Evolutionary conservation across 1,140 invertebrate genomes (phyloP).

Genomic region (Saccostrea echinata): DNA sequence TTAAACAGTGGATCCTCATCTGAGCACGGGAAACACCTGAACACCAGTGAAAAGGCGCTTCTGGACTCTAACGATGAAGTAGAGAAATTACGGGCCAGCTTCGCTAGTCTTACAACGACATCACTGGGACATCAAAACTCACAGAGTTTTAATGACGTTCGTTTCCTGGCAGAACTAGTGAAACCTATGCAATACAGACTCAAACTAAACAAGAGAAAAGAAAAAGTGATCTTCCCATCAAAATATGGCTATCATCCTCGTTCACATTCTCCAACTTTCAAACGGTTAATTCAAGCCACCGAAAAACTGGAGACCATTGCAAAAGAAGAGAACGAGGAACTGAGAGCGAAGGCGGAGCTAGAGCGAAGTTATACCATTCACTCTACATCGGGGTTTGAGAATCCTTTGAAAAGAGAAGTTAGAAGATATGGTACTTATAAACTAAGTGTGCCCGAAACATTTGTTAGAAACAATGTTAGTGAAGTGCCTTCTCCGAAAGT

Average conservation of each 20-base stretch:
- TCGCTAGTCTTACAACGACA: slow-evolving; percentile 8
- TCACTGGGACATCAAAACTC: slow-evolving; percentile 1
- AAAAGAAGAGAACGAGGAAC: slow-evolving; percentile 17
- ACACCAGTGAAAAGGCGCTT: neutral
- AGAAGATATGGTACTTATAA: neutral
- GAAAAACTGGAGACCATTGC: slow-evolving; percentile 63
- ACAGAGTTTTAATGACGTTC: slow-evolving; percentile 49
- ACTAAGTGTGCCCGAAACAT: slow-evolving; percentile 46
- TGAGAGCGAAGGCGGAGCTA: neutral
- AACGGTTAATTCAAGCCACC: slow-evolving; percentile 61
- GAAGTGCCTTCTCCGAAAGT: neutral
- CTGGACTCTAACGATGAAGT: neutral
- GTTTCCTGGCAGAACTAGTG: slow-evolving; percentile 65
- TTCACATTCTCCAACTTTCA: slow-evolving; percentile 66
- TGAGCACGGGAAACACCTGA: neutral
- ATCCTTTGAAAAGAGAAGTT: slow-evolving; percentile 43
- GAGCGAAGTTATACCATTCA: neutral
- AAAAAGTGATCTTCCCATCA: slow-evolving; percentile 61
- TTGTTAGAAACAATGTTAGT: neutral
- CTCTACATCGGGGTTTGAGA: neutral
- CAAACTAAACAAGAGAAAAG: slow-evolving; percentile 58
- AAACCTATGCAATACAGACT: slow-evolving; percentile 65
- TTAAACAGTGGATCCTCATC: neutral
- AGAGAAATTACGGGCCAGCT: neutral
- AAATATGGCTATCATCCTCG: slow-evolving; percentile 66